phyloP scores from a whole-genome alignment of 2,888 invertebrate species.

The Scaptomyza caliginosa region DNA sequence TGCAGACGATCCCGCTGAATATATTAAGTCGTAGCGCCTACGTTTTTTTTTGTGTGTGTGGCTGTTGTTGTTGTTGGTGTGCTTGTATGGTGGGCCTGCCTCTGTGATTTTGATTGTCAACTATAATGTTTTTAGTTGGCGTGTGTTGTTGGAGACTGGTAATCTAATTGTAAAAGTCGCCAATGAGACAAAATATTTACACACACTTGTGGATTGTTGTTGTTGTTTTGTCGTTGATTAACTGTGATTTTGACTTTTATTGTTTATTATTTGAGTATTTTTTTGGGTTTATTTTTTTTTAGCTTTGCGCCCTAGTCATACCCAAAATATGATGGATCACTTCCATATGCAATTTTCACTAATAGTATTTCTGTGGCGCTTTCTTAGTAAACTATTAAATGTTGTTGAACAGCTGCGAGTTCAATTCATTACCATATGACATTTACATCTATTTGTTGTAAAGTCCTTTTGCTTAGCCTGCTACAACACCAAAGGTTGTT shows the following conservation, averaged over 20 bases:
- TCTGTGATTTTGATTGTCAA: conserved; percentile 56
- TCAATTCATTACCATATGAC: neutral
- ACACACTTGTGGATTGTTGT: conserved; percentile 42
- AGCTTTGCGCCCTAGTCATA: conserved; percentile 50
- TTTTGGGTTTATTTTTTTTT: conserved; percentile 11
- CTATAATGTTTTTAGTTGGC: conserved; percentile 25
- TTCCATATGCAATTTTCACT: conserved; percentile 81
- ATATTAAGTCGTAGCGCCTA: conserved; percentile 67
- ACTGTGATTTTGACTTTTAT: conserved; percentile 72
- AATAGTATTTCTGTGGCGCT: conserved; percentile 63
- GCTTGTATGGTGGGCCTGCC: conserved; percentile 35
- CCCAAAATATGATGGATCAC: conserved; percentile 77
- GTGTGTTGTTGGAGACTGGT: conserved; percentile 48
- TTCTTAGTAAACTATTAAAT: too few species aligned
- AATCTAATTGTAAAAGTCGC: conserved; percentile 74
- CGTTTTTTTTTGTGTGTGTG: conserved; percentile 21
- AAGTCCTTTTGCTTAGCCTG: neutral
- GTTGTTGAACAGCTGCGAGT: too few species aligned
- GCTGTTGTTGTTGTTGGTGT: too few species aligned
- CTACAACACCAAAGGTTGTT: neutral
- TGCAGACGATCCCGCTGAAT: conserved; percentile 21
- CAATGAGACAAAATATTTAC: conserved; percentile 34
- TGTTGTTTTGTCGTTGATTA: conserved; percentile 66
- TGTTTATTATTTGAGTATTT: conserved; percentile 33
- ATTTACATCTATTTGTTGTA: neutral